Evolutionary conservation across 2,888 invertebrate genomes (phyloP).

Genomic region (Euplexia lucipara): DNA sequence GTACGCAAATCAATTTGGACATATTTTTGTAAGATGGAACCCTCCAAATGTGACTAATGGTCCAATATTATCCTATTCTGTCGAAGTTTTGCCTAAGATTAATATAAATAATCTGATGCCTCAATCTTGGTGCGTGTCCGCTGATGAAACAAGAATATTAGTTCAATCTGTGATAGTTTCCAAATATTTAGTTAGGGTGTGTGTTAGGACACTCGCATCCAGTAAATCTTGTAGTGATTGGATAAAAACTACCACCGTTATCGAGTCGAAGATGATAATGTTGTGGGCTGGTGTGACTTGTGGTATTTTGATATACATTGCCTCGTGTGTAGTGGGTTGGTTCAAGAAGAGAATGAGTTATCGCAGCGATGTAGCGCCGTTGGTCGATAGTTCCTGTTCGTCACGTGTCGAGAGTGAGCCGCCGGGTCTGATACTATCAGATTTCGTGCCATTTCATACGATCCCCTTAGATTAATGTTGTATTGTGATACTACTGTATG

Average conservation of each 20-base stretch:
- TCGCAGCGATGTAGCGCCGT: conserved; percentile 72
- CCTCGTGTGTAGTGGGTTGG: conserved; percentile 72
- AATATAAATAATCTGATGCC: conserved; percentile 67
- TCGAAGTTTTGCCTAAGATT: conserved; percentile 79
- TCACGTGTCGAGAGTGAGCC: conserved; percentile 76
- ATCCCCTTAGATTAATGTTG: conserved; percentile 64
- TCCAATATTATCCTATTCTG: conserved; percentile 79
- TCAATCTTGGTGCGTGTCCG: conserved; percentile 76
- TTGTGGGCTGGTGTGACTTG: conserved; percentile 75
- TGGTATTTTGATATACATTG: conserved; percentile 73
- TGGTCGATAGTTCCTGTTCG: conserved; percentile 74
- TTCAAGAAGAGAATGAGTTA: conserved; percentile 59
- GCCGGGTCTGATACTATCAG: conserved; percentile 75
- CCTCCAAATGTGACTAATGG: conserved; percentile 81
- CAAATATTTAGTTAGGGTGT: conserved; percentile 69
- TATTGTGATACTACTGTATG: conserved; percentile 54
- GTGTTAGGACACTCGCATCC: conserved; percentile 66
- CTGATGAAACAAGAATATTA: conserved; percentile 64
- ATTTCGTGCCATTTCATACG: conserved; percentile 73
- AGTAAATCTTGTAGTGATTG: conserved; percentile 66
- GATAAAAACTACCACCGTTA: conserved; percentile 46
- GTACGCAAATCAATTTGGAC: conserved; percentile 68
- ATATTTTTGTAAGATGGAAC: conserved; percentile 78
- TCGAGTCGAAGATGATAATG: conserved; percentile 61
- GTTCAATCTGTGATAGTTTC: conserved; percentile 69